Evolutionary conservation across 2,797 vertebrate species (phyloP), one percentile per base, ranked within the genome.

Genomic region (Ibycter americanus): DNA sequence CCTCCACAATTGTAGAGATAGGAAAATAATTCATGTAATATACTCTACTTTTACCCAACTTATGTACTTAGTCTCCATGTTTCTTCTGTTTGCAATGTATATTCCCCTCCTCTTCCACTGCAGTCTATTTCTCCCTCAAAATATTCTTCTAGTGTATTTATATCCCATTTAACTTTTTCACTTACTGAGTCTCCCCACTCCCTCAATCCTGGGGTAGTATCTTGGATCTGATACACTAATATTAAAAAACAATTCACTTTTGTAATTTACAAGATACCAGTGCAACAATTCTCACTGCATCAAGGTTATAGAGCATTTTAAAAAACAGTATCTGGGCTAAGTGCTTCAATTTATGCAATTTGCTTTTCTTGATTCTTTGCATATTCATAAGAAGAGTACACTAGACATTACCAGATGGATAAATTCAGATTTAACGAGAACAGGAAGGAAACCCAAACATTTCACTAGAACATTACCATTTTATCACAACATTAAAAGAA

Each of bases 181-280:
- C 13, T 44, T 66, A 47, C 0, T 0, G 1, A 62, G 9, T 73
- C 51, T 42, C 49, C 88, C 14, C 22, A 36, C 2, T 3, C 17
- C 9, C 31, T 49, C 63, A 58, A 12, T 77, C 18, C 31, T 44
- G 22, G 36, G 15, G 40, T 12, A 62, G 2, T 12, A 49, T 7
- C 93, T 25, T 71, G 51, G 49, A 51, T 54, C 46, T 74, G 34
- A 40, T 19, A 25, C 36, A 55, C 8, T 12, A 49, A 38, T 4
- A 81, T 44, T 55, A 65, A 62, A 46, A 74, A 54, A 26, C 19
- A 78, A 38, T 61, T 54, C 15, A 52, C 8, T 83, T 73, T 11
- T 40, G 16, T 19, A 36, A 83, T 38, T 84, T 79, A 54, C 6
- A 59, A 76, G 49, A 51, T 27, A 47, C 8, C 65, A 5, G 3